Evolutionary conservation across 2,113 vertebrate species (phyloP).

Genomic region (Lanius ludovicianus): DNA sequence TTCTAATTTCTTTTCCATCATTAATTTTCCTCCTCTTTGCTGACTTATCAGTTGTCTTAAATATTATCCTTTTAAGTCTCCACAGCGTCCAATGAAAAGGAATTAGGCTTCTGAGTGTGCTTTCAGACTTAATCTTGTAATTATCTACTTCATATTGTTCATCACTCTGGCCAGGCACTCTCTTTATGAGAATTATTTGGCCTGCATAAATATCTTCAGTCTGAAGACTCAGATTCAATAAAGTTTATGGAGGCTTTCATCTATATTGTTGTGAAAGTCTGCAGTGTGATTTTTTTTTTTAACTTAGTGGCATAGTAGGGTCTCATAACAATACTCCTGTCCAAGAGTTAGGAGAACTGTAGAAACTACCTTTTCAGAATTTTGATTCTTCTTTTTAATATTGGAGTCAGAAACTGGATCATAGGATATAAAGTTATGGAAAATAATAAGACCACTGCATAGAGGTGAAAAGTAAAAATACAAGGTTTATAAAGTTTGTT

Average conservation of each 20-base stretch:
- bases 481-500: not conserved
- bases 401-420: not conserved
- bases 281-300: not conserved
- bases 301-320: not conserved
- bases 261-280: not conserved
- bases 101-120: not conserved
- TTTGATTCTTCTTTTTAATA: not conserved
- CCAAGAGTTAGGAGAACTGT: not conserved
- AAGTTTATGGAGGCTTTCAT: not conserved
- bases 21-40: not conserved
- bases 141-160: not conserved
- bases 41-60: not conserved
- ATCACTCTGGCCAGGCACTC: not conserved
- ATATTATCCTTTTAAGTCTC: not conserved
- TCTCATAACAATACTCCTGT: not conserved
- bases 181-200: not conserved
- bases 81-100: not conserved
- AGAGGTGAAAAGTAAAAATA: not conserved
- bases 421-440: not conserved
- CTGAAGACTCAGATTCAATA: not conserved
- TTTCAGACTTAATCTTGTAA: slow-evolving; percentile 4
- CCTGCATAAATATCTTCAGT: not conserved
- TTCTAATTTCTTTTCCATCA: not conserved
- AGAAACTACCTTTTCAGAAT: not conserved
- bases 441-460: not conserved